A percentile compares a stretch with the other conserved stretches of the same genome.
Conservation (phyloP, 2,888 invertebrate species). For the Neoscelio sp. region DNA sequence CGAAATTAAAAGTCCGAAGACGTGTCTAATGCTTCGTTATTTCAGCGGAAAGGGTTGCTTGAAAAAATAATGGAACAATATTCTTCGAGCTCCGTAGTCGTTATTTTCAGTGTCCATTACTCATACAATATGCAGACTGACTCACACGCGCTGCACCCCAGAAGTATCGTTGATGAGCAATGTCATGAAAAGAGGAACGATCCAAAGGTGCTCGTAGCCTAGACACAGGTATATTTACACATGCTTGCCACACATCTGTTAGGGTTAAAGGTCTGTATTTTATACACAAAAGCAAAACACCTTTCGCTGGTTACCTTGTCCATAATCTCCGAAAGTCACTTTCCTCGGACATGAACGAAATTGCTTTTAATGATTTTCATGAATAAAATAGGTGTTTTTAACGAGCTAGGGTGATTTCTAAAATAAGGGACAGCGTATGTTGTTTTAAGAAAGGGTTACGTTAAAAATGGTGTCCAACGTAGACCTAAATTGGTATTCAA, state of each 20-base stretch:
- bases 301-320: slow-evolving; percentile 31
- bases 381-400: slow-evolving; percentile 28
- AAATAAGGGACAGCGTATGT: too few relatives aligned
- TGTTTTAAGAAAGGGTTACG: too few relatives aligned
- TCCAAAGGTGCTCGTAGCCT: slow-evolving; percentile 40
- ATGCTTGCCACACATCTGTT: slow-evolving; percentile 76
- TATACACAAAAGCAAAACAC: slow-evolving; percentile 58
- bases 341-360: slow-evolving; percentile 13
- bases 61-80: slow-evolving; percentile 48
- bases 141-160: slow-evolving; percentile 54
- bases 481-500: too few relatives aligned
- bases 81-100: slow-evolving; percentile 54
- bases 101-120: slow-evolving; percentile 64
- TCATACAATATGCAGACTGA: slow-evolving; percentile 58
- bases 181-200: slow-evolving; percentile 73
- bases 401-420: too few relatives aligned
- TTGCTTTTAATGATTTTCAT: slow-evolving; percentile 43
- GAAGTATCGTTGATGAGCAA: slow-evolving; percentile 74
- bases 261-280: slow-evolving; percentile 67
- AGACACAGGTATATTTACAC: slow-evolving; percentile 75
- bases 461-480: too few relatives aligned
- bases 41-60: slow-evolving; percentile 39
- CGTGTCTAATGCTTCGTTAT: slow-evolving; percentile 36
- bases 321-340: slow-evolving; percentile 52
- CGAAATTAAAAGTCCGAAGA: slow-evolving; percentile 23